Evolutionary conservation across 2,888 invertebrate species (phyloP), one percentile per base, ranked within the genome.

Genomic region (Drosophila prostipennis): DNA sequence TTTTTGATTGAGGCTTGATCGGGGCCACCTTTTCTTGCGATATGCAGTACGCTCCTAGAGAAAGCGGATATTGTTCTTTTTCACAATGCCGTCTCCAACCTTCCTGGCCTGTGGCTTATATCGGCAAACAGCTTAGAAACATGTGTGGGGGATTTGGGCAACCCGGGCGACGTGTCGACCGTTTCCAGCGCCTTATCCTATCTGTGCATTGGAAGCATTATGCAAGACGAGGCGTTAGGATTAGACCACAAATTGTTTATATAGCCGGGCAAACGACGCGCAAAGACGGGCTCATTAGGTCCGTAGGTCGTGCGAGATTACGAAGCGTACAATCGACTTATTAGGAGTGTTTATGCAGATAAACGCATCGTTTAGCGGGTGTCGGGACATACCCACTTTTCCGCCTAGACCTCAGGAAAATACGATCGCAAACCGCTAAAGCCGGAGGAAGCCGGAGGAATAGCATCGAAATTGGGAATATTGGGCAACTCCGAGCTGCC

Each of bases 291-390:
- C 70, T 87, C 90, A 87, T 87, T 87, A 89, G 83, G 72, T 19
- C 46, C 52, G 56, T 43, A 45, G 42, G 29, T 36, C 51, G 49
- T 42, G 32, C 51, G 45, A 83, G 89, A 89, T 87, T 89, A 89
- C 72, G 63, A n/a, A 48, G 68, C 68, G 78, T 77, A 84, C 80
- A 85, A 89, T 89, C 78, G 78, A 83, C 83, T 90, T 89, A 86
- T 89, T 90, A 86, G 61, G 80, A 82, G 85, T 89, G 80, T 89
- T 90, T 89, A 88, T 75, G 74, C 78, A 90, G 90, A 90, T 90
- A 90, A 91, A 84, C 78, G 68, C 89, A 88, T 86, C 90, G 86
- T 89, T 90, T 90, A 91, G 90, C 85, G 89, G 72, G 83, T 78
- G 78, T 78, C 77, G 85, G 89, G 90, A 89, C 90, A 89, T 90